These are phyloP conservation scores for Junco hyemalis DNA, from an alignment of 2,113 vertebrate genomes.

Conservation along the genomic window DNA sequence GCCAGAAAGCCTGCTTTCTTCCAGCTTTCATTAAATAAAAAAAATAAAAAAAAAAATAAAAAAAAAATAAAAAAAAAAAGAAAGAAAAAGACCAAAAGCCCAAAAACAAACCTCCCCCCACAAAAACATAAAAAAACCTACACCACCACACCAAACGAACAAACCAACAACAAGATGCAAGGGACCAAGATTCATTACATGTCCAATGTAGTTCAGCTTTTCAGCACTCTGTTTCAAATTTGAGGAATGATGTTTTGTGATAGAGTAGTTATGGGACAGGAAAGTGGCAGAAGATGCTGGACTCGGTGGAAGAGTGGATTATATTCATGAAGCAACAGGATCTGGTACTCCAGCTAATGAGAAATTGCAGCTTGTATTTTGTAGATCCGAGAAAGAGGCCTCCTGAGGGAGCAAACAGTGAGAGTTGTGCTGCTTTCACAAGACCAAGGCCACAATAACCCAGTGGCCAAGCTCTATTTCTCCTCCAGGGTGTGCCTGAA, in stretches of 20 bases:
- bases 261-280: neutral
- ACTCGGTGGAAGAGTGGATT: neutral
- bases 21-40: neutral
- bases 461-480: neutral
- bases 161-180: neutral
- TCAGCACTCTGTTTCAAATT: neutral
- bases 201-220: neutral
- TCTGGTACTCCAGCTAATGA: neutral
- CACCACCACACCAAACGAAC: neutral
- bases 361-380: neutral
- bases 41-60: neutral
- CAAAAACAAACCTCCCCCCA: too few relatives aligned
- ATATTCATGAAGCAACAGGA: neutral
- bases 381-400: neutral
- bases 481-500: neutral
- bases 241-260: neutral
- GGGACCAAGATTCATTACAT: accelerated
- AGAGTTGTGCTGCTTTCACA: neutral
- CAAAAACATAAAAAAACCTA: too few relatives aligned
- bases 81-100: too few relatives aligned
- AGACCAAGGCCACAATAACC: neutral
- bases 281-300: neutral
- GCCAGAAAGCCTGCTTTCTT: neutral
- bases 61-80: too few relatives aligned
- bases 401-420: neutral